phyloP scores from a whole-genome alignment of 2,113 vertebrate genomes.

The Fregata magnificens region DNA sequence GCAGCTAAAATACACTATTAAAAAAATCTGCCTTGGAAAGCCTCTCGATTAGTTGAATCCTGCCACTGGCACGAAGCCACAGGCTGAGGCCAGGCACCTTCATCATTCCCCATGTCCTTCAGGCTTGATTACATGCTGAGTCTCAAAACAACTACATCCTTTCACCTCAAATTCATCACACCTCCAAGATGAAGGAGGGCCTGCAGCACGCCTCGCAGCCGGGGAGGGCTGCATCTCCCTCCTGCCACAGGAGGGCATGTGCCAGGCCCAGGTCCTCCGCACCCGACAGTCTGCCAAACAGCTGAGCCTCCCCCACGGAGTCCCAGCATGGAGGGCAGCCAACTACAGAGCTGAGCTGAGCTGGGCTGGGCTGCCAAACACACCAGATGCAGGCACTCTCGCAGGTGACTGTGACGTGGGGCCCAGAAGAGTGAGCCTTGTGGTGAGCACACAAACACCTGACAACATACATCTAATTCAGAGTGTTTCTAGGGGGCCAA shows the following conservation, averaged over 20 bases:
- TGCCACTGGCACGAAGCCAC: background rate
- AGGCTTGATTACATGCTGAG: background rate
- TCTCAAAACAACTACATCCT: background rate
- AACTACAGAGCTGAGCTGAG: background rate
- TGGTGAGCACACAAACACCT: background rate
- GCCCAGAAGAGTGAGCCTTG: rapidly evolving
- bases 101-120: rapidly evolving
- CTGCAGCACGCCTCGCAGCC: background rate
- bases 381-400: background rate
- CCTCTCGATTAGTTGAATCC: background rate
- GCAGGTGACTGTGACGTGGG: background rate
- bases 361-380: background rate
- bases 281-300: background rate
- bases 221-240: background rate
- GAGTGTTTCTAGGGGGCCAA: background rate
- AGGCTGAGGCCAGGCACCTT: background rate
- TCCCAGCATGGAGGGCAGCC: background rate
- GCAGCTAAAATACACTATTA: background rate
- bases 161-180: background rate
- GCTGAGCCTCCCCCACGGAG: background rate
- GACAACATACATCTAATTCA: background rate
- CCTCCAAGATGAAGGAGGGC: background rate
- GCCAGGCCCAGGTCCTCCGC: background rate
- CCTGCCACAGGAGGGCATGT: rapidly evolving
- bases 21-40: background rate